Evolutionary conservation across 2,888 invertebrate species (phyloP).

Genomic region (Andrena hattorfiana): DNA sequence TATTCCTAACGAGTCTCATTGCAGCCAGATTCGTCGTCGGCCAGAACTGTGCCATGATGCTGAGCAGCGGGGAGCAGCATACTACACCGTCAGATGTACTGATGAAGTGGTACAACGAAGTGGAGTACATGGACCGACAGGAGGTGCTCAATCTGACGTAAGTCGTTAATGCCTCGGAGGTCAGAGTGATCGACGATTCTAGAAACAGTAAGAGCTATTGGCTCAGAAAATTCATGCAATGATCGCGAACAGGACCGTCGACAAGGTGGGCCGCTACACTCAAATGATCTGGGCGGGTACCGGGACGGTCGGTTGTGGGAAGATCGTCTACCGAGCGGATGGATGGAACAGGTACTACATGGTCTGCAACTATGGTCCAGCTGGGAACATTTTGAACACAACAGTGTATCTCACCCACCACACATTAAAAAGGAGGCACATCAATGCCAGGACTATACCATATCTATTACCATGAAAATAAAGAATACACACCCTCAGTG

Average conservation of each 20-base stretch:
- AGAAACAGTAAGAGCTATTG: not conserved
- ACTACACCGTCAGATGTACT: conserved; percentile 52
- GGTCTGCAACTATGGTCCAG: conserved; percentile 85
- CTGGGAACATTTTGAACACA: conserved; percentile 75
- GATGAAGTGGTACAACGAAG: conserved; percentile 84
- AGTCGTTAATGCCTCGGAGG: not conserved
- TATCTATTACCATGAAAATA: too few species aligned
- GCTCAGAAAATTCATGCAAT: not conserved
- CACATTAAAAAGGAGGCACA: too few species aligned
- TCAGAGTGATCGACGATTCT: too few species aligned
- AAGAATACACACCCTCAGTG: too few species aligned
- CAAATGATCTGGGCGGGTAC: conserved; percentile 86
- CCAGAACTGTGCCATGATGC: conserved; percentile 80
- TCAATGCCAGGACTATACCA: too few species aligned
- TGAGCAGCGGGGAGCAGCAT: conserved; percentile 10
- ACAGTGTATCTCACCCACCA: too few species aligned
- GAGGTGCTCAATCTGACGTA: conserved; percentile 45
- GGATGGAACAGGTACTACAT: conserved; percentile 74
- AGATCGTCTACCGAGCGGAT: conserved; percentile 78
- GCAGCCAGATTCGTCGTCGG: conserved; percentile 77
- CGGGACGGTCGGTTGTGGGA: conserved; percentile 85
- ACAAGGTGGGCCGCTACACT: conserved; percentile 82
- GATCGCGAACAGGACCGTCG: too few species aligned
- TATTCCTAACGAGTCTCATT: not conserved
- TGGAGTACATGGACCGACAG: conserved; percentile 72